phyloP scores from a whole-genome alignment of 2,888 invertebrate genomes.

The Apotomis capreana region DNA sequence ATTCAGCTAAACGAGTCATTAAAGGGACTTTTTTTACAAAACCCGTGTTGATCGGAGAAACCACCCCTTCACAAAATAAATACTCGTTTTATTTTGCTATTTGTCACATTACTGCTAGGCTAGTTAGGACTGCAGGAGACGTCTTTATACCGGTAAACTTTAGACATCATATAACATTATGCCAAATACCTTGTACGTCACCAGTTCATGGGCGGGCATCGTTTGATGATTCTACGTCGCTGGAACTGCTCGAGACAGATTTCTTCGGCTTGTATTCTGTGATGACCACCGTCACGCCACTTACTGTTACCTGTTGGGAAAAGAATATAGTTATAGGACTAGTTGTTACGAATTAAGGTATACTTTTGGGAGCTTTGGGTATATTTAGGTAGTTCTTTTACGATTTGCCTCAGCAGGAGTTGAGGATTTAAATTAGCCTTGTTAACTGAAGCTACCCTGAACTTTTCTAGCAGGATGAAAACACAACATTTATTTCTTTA shows the following conservation, averaged over 20 bases:
- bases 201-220: conserved; percentile 75
- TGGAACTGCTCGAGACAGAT: conserved; percentile 75
- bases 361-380: neutral
- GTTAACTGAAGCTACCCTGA: too few species aligned
- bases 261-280: conserved; percentile 96
- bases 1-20: too few species aligned
- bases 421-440: too few species aligned
- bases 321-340: neutral
- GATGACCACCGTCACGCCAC: conserved; percentile 98
- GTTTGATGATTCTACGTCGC: conserved; percentile 79
- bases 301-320: conserved; percentile 88
- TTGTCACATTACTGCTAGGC: neutral
- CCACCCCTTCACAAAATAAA: neutral
- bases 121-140: neutral
- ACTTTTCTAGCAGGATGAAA: too few species aligned
- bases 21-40: too few species aligned
- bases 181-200: conserved; percentile 13
- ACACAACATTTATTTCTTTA: too few species aligned
- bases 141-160: neutral
- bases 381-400: too few species aligned
- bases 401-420: too few species aligned
- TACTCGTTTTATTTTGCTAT: neutral
- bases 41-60: neutral
- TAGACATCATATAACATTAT: neutral
- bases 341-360: too few species aligned